Evolutionary conservation across 1,140 invertebrate species (phyloP).

Genomic region (Neodiprion fabricii): DNA sequence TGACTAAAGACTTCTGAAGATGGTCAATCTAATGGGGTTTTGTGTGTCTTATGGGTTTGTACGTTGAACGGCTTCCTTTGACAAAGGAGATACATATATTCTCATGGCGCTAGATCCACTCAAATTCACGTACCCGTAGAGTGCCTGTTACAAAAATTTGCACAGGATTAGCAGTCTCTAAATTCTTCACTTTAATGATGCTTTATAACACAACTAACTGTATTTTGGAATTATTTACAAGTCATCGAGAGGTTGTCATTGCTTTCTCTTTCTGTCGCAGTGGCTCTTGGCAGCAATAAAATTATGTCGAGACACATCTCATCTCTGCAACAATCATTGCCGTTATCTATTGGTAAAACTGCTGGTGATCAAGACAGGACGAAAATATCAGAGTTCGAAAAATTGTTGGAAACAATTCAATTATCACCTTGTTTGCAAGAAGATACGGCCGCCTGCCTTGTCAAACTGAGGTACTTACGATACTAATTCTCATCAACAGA

Average conservation of each 20-base stretch:
- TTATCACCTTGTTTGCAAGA: constrained; percentile 39
- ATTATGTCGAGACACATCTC: constrained; percentile 41
- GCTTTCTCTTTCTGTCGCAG: constrained; percentile 27
- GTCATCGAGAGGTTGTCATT: neutral
- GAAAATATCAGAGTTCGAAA: constrained; percentile 44
- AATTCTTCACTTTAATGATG: too few species aligned
- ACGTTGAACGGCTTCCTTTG: neutral
- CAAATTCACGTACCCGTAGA: too few species aligned
- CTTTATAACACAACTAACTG: too few species aligned
- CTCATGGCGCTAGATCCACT: too few species aligned
- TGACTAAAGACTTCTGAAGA: too few species aligned
- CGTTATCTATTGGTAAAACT: constrained; percentile 31
- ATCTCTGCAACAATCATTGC: constrained; percentile 45
- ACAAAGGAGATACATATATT: too few species aligned
- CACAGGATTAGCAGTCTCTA: too few species aligned
- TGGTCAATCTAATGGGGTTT: too few species aligned
- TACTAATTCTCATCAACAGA: constrained; percentile 1
- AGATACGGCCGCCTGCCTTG: constrained; percentile 31
- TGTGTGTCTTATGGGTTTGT: constrained; percentile 14
- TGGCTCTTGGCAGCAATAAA: constrained; percentile 44
- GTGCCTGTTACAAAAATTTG: too few species aligned
- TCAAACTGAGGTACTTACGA: constrained; percentile 40
- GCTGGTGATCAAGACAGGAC: constrained; percentile 38
- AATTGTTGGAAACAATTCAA: constrained; percentile 45
- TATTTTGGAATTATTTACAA: too few species aligned